Percentiles rank a stretch among this genome's conserved stretches.
Conservation (phyloP, 2,797 vertebrate genomes). For the Xiphophorus birchmanni region DNA sequence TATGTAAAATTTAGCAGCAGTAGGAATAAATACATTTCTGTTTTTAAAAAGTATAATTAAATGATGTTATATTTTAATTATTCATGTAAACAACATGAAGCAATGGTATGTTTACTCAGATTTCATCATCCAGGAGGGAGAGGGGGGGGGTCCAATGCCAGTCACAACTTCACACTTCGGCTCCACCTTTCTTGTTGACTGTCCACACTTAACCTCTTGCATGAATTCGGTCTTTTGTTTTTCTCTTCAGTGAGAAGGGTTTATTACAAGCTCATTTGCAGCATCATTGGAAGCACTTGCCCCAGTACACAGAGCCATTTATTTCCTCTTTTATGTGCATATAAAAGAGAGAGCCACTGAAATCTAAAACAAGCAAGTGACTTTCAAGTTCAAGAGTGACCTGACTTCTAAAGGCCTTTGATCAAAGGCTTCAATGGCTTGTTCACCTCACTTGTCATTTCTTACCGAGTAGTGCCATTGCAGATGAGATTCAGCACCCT, state of each 20-base stretch:
- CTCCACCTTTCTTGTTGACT: constrained; percentile 3
- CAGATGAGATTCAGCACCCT: constrained; percentile 29
- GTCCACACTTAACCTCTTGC: constrained; percentile 47
- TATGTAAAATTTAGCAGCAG: background rate
- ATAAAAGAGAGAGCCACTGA: constrained; percentile 56
- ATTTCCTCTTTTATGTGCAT: constrained; percentile 55
- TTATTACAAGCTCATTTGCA: constrained; percentile 57
- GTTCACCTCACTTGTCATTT: constrained; percentile 56
- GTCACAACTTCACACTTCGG: background rate
- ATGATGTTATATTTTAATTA: background rate
- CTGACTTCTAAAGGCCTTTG: constrained; percentile 64
- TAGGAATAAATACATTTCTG: background rate
- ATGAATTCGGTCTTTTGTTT: constrained; percentile 34
- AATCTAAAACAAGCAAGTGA: constrained; percentile 61
- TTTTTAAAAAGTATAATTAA: background rate
- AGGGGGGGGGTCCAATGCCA: background rate
- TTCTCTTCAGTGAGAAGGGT: constrained; percentile 32
- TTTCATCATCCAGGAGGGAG: background rate
- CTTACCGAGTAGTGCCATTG: constrained; percentile 49
- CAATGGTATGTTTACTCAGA: background rate
- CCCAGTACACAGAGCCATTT: constrained; percentile 34
- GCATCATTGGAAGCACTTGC: constrained; percentile 28
- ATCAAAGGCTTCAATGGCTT: constrained; percentile 62
- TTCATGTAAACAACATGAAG: background rate
- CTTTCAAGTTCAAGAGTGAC: constrained; percentile 65